phyloP scores from a whole-genome alignment of 1,140 invertebrate species.

The Neodiprion fabricii region DNA sequence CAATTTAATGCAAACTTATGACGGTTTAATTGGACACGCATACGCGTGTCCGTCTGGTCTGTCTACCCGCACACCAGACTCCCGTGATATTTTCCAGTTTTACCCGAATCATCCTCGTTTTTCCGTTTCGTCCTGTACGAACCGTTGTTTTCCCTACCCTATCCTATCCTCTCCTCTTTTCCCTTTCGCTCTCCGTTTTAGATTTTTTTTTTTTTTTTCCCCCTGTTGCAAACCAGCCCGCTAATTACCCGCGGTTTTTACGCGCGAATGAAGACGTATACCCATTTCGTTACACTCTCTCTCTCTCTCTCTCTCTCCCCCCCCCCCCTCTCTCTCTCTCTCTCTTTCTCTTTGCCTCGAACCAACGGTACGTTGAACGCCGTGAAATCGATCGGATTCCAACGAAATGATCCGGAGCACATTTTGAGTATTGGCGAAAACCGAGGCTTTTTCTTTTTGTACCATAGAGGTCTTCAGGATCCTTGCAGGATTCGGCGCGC shows the following conservation, averaged over 20 bases:
- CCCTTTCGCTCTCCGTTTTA: too few relatives aligned
- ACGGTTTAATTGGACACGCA: slow-evolving; percentile 50
- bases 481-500: too few relatives aligned
- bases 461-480: too few relatives aligned
- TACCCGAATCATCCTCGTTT: background rate
- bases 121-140: background rate
- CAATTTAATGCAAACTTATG: slow-evolving; percentile 45
- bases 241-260: background rate
- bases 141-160: slow-evolving; percentile 52
- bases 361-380: too few relatives aligned
- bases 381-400: too few relatives aligned
- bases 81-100: background rate
- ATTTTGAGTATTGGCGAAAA: too few relatives aligned
- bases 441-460: too few relatives aligned
- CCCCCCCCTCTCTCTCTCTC: slow-evolving; percentile 1
- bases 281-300: background rate
- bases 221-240: background rate
- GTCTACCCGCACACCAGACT: background rate
- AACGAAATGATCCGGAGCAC: too few relatives aligned
- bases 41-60: slow-evolving; percentile 27
- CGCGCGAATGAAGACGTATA: background rate
- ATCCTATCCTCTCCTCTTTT: background rate
- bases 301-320: slow-evolving; percentile 11
- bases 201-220: background rate
- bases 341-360: slow-evolving; percentile 22